A percentile compares a stretch with the other conserved stretches of the same genome.
These are phyloP conservation scores for Stenopsyche tienmushanensis DNA, from an alignment of 1,140 invertebrate species.

Conservation along the genomic window DNA sequence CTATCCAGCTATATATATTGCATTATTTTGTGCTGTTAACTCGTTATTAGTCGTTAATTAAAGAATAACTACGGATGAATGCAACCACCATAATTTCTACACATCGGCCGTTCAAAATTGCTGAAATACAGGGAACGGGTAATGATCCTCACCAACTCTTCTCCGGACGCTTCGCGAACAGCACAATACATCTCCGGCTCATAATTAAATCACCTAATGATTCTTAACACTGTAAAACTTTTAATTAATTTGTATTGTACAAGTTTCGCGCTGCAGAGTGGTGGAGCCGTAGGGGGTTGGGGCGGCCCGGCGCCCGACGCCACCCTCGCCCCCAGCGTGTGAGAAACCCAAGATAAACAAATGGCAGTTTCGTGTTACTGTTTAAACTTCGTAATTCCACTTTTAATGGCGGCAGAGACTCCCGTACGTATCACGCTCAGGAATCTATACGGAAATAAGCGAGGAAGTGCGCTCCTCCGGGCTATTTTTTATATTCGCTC, in stretches of 20 bases:
- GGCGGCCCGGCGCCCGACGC: constrained; percentile 39
- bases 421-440: constrained; percentile 26
- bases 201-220: constrained; percentile 44
- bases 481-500: constrained; percentile 22
- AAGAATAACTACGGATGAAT: too few relatives aligned
- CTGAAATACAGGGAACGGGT: neutral
- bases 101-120: neutral
- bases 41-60: too few relatives aligned
- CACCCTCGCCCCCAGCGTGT: constrained; percentile 44
- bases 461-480: neutral
- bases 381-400: constrained; percentile 43
- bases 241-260: constrained; percentile 44
- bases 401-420: constrained; percentile 40
- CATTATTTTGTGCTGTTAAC: too few relatives aligned
- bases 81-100: too few relatives aligned
- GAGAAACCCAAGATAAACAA: constrained; percentile 43
- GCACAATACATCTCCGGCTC: constrained; percentile 42
- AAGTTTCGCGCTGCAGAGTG: constrained; percentile 30
- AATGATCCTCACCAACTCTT: constrained; percentile 17
- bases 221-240: constrained; percentile 44
- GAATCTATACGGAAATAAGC: constrained; percentile 35
- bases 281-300: constrained; percentile 44
- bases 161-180: constrained; percentile 11
- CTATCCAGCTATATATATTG: too few relatives aligned
- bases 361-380: constrained; percentile 43